A percentile compares a stretch with the other conserved stretches of the same genome.
These are phyloP conservation scores for Rhizomys pruinosus DNA, from an alignment of 2,113 vertebrate genomes.

Conservation along the genomic window DNA sequence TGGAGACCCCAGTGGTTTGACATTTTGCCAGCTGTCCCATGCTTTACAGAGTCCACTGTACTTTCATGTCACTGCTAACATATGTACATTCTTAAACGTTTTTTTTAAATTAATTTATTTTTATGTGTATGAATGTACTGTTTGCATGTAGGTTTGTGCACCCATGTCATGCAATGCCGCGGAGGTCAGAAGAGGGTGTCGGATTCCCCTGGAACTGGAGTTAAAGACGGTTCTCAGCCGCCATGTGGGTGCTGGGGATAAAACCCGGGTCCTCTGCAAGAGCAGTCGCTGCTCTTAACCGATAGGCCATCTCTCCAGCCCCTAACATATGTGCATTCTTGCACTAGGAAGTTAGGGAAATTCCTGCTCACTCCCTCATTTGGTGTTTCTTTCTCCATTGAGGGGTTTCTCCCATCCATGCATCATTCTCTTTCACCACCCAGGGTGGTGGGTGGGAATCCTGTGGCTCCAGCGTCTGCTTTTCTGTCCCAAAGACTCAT, in stretches of 20 bases:
- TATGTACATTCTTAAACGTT: neutral
- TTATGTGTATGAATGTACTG: no score
- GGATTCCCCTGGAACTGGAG: no score
- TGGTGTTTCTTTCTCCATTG: constrained; percentile 28
- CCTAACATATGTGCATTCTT: neutral
- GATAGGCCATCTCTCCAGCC: no score
- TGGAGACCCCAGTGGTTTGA: constrained; percentile 10
- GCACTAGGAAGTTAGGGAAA: neutral
- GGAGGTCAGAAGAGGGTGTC: no score
- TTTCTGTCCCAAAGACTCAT: neutral
- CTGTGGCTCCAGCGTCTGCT: constrained; percentile 28
- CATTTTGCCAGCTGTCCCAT: neutral
- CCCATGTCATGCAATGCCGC: no score
- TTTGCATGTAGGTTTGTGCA: no score
- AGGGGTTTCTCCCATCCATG: constrained; percentile 51
- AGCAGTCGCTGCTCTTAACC: no score
- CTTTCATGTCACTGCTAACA: neutral
- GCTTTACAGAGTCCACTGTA: constrained; percentile 19
- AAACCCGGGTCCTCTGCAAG: no score
- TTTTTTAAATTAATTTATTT: no score
- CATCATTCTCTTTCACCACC: neutral
- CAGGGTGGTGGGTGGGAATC: neutral
- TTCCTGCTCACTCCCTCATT: neutral
- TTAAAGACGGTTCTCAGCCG: no score
- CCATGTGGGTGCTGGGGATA: no score